A percentile compares a stretch with the other conserved stretches of the same genome.
phyloP scores from a whole-genome alignment of 2,797 vertebrate species.

The Dendrocincla fuliginosa region DNA sequence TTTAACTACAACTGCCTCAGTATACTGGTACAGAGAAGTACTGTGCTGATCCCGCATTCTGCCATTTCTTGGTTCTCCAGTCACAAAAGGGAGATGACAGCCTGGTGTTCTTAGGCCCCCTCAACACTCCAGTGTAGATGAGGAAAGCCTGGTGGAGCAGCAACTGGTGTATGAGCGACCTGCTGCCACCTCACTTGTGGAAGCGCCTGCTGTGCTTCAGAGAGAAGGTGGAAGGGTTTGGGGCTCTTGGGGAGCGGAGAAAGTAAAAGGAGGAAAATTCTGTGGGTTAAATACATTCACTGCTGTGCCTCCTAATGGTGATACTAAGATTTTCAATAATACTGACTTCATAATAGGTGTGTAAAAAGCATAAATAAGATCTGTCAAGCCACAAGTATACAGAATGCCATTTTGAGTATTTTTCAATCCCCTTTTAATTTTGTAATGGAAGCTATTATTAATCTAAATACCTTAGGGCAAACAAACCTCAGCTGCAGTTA shows the following conservation, averaged over 20 bases:
- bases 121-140: background rate
- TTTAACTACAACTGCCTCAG: background rate
- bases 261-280: background rate
- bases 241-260: background rate
- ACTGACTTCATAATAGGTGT: background rate
- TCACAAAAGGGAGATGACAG: background rate
- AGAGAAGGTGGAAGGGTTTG: background rate
- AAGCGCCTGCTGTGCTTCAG: background rate
- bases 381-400: background rate
- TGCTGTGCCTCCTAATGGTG: background rate
- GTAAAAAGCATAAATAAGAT: background rate
- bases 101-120: background rate
- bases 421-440: background rate
- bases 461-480: background rate
- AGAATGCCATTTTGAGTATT: background rate
- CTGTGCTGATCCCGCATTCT: background rate
- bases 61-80: background rate
- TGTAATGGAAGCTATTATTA: background rate
- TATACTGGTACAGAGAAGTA: background rate
- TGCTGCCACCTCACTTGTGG: background rate
- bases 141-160: background rate
- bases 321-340: background rate
- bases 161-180: background rate
- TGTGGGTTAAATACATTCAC: background rate
- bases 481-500: background rate